These are phyloP conservation scores for Monochamus alternatus DNA, from an alignment of 2,888 invertebrate genomes.

Conservation along the genomic window DNA sequence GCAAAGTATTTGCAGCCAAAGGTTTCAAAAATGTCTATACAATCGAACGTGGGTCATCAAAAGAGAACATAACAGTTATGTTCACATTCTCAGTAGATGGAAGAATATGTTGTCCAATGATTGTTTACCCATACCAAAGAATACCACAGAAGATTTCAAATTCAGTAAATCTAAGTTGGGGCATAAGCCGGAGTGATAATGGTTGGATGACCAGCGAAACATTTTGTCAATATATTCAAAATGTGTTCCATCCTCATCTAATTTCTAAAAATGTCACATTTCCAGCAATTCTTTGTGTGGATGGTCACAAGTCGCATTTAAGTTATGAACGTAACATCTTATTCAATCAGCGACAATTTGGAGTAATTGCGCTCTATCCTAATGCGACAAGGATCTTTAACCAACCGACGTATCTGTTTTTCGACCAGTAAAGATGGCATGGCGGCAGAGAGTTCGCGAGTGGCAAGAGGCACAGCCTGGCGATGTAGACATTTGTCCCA, in stretches of 20 bases:
- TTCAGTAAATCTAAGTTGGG: no score
- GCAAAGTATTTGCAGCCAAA: conserved; percentile 16
- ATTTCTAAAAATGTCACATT: no score
- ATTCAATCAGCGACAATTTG: no score
- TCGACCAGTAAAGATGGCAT: conserved; percentile 13
- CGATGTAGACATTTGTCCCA: conserved; percentile 10
- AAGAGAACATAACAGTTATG: conserved; percentile 6
- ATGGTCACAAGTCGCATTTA: no score
- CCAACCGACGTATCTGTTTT: conserved; percentile 15
- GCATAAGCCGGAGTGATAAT: no score
- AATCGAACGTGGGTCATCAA: conserved; percentile 10
- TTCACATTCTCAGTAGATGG: conserved; percentile 10
- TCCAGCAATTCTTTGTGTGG: no score
- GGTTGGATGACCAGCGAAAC: no score
- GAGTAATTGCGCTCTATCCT: no score
- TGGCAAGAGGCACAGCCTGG: conserved; percentile 4
- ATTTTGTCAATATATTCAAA: no score
- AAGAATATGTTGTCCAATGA: conserved; percentile 10
- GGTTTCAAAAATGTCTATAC: conserved; percentile 8
- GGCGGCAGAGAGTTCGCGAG: conserved; percentile 17
- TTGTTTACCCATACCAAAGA: conserved; percentile 10
- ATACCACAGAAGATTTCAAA: neutral
- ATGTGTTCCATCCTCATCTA: no score
- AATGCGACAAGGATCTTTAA: neutral
- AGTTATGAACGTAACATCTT: no score